Percentiles rank a stretch among this genome's conserved stretches.
Evolutionary conservation across 2,113 vertebrate genomes (phyloP).

Genomic region (Burhinus bistriatus): DNA sequence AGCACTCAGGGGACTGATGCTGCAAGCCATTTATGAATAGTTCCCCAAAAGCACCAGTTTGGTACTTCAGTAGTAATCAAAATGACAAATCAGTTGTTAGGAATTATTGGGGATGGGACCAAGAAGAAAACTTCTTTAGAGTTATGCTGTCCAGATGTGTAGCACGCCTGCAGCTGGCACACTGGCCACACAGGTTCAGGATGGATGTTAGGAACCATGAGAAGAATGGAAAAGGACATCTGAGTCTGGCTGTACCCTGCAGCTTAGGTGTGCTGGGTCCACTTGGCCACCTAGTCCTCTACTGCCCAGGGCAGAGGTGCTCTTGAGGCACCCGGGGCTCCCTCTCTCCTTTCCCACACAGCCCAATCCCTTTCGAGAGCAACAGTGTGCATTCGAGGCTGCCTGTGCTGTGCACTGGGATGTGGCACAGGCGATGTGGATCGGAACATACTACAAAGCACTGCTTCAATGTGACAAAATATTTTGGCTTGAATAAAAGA

Average conservation of each 20-base stretch:
- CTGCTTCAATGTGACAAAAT: background rate
- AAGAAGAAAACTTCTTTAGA: background rate
- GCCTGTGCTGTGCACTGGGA: fast-evolving
- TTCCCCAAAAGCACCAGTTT: background rate
- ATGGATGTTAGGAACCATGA: background rate
- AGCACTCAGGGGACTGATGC: background rate
- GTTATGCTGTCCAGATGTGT: background rate
- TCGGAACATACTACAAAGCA: background rate
- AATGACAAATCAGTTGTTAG: background rate
- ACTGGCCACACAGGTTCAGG: background rate
- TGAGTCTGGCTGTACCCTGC: background rate
- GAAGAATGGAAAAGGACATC: background rate
- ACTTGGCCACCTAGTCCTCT: fast-evolving
- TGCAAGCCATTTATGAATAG: background rate
- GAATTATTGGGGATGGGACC: background rate
- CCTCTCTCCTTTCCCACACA: background rate
- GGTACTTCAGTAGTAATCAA: background rate
- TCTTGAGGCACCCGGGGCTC: background rate
- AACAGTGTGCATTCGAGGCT: fast-evolving
- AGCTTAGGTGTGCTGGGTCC: background rate
- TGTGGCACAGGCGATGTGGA: background rate
- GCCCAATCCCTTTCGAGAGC: background rate
- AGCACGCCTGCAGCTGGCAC: background rate
- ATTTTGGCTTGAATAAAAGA: background rate
- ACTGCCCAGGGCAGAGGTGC: background rate